Conservation (phyloP, 2,113 vertebrate species). For the Trematocara macrostoma region DNA sequence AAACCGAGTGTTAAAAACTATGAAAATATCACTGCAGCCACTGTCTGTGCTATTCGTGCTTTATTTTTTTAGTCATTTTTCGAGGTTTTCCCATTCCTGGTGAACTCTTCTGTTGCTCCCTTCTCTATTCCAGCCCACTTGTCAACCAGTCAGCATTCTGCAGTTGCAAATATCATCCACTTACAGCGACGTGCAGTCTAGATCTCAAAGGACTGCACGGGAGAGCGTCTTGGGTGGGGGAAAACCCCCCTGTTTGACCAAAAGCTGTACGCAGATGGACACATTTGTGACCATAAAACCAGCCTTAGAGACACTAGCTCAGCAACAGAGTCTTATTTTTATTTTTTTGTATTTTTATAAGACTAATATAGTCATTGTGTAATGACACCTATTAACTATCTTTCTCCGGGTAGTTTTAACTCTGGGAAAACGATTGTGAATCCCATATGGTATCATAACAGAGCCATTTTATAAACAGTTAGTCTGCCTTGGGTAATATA, state of each 20-base stretch:
- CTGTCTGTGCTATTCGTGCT: neutral
- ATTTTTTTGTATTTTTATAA: neutral
- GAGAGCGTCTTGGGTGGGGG: neutral
- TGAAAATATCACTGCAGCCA: neutral
- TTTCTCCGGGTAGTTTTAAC: neutral
- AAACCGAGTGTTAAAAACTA: neutral
- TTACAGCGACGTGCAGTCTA: accelerated
- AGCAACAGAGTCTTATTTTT: neutral
- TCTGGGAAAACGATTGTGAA: neutral
- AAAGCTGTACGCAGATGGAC: neutral
- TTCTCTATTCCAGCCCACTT: neutral
- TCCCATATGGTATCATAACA: neutral
- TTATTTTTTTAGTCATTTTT: neutral
- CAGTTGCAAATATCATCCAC: neutral
- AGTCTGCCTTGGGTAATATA: neutral
- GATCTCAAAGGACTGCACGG: neutral
- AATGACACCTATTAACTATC: too few relatives aligned
- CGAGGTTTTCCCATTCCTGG: neutral
- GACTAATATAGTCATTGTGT: neutral
- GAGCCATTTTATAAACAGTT: neutral
- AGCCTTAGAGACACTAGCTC: neutral
- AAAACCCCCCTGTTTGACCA: accelerated
- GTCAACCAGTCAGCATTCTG: accelerated
- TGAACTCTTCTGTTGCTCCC: neutral
- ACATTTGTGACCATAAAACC: neutral